Conservation (phyloP, 2,113 vertebrate species). For the Nannospalax galili region DNA sequence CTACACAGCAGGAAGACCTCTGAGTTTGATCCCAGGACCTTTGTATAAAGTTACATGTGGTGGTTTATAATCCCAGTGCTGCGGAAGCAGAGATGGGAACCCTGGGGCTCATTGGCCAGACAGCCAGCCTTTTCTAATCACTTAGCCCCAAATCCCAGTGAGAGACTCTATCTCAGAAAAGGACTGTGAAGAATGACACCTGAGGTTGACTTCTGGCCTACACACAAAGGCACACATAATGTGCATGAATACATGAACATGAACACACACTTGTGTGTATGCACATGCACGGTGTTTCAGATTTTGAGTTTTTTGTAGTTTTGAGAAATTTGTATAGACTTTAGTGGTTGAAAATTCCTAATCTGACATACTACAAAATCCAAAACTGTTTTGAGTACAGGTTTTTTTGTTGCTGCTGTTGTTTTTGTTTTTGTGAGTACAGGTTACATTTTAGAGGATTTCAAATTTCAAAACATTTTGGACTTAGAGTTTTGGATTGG, state of each 20-base stretch:
- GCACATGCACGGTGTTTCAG: neutral
- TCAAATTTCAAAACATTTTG: neutral
- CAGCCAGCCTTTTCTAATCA: neutral
- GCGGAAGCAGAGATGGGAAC: neutral
- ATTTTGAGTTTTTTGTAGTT: neutral
- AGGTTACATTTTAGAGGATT: neutral
- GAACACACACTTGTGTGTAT: too few relatives aligned
- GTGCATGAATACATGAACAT: too few relatives aligned
- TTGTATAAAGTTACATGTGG: neutral
- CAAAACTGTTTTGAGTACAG: too few relatives aligned
- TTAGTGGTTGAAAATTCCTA: neutral
- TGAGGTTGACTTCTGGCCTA: neutral
- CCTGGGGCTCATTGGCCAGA: neutral
- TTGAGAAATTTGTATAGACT: neutral
- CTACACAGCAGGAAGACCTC: too few relatives aligned
- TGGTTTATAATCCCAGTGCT: neutral
- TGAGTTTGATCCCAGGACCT: neutral
- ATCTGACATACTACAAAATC: neutral
- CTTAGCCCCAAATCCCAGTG: neutral
- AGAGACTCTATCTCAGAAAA: neutral
- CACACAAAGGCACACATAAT: too few relatives aligned
- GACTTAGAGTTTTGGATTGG: too few relatives aligned
- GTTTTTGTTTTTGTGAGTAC: too few relatives aligned
- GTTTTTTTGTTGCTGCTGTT: too few relatives aligned
- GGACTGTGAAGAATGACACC: neutral